phyloP scores from a whole-genome alignment of 2,797 vertebrate genomes.

The Melanotaenia trifasciata region DNA sequence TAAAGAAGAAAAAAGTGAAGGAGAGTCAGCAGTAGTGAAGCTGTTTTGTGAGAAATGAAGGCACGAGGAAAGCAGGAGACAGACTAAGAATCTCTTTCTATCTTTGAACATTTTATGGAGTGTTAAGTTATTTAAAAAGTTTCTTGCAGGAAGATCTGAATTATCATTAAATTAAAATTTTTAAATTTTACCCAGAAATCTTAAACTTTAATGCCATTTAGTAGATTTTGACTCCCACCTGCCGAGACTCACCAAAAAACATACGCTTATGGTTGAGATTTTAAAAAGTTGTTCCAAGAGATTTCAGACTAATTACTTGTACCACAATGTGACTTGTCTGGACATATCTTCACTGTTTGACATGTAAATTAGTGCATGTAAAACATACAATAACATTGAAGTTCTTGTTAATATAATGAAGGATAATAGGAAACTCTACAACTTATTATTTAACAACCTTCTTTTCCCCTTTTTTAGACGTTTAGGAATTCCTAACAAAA shows the following conservation, averaged over 20 bases:
- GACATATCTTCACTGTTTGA: not conserved
- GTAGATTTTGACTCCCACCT: constrained; percentile 17
- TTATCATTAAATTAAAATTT: not conserved
- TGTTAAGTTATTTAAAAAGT: not conserved
- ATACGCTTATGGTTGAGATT: not conserved
- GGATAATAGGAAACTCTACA: not conserved
- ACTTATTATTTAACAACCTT: not conserved
- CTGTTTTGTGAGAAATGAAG: constrained; percentile 11
- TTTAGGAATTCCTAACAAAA: not conserved
- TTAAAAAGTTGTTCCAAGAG: not conserved
- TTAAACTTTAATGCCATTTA: constrained; percentile 11
- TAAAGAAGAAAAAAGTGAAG: not conserved
- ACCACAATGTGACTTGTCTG: not conserved
- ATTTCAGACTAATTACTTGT: constrained; percentile 1
- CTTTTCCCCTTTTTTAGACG: not conserved
- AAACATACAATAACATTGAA: not conserved
- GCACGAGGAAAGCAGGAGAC: constrained; percentile 12
- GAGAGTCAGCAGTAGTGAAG: not conserved
- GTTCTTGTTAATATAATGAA: not conserved
- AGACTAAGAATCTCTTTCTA: constrained; percentile 4
- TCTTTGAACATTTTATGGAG: constrained; percentile 6
- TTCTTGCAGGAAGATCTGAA: not conserved
- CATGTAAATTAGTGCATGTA: not conserved
- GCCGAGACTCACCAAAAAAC: not conserved
- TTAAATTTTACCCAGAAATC: not conserved